Base-by-base conservation (phyloP, 1,140 invertebrate genomes). In the Heliconius melpomene region DNA sequence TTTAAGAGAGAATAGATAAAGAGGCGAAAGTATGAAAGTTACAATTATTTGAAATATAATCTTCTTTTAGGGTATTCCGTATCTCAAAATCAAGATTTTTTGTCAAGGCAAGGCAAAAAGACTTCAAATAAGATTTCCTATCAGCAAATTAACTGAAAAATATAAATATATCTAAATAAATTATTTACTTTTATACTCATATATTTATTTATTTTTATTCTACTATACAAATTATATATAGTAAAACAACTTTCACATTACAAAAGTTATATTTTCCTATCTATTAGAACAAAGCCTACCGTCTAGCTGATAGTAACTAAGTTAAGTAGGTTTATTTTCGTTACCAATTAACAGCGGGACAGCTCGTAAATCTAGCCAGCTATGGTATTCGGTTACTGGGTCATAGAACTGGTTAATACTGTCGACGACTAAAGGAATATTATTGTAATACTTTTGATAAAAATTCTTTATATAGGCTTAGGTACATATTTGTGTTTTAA, bases 361-460 rank as follows among this genome's bases (percentile, higher is more conserved):
- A 57, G 54, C 52, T 84, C 80, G 77, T 82, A 82, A 84, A 82
- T 76, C 77, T 84, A 80, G 57, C 66, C 74, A 78, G 54, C 74
- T 82, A 83, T 79, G 77, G 75, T 81, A 84, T 80, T 84, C 81
- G 87, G 87, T 87, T 82, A 90, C 81, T 89, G 79, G 86, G 87
- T 72, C 88, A 82, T 36, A 66, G 72, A 80, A 89, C 88, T 83
- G 86, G 87, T 87, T 66, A n/a, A 46, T 76, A 77, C 81, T 77
- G 79, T 76, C 74, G 72, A 78, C 82, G 60, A 71, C 26, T 3
- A 66, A 66, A 29, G 26, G 9, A 29, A 66, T 66, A 29, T 66
- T 26, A 66, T 66, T 66, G 13, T 26, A 66, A 66, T 66, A 66
- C 60, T 66, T 66, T 66, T 29, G 23, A 26, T 66, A 66, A 13